Percentiles rank a stretch among this genome's conserved stretches.
Evolutionary conservation across 2,888 invertebrate genomes (phyloP).

Genomic region (Tenthredo livida): DNA sequence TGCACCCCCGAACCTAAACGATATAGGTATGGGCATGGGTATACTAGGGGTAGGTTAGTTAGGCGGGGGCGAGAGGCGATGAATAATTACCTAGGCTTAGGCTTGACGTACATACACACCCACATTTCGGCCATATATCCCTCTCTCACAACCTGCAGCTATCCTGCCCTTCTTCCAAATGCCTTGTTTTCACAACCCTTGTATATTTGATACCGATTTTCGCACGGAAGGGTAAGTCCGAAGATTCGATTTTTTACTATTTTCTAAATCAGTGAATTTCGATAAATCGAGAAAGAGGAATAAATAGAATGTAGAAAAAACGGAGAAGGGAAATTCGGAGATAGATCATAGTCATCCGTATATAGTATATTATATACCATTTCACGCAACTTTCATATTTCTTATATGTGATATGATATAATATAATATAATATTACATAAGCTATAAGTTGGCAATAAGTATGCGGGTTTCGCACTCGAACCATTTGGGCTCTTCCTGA

Average conservation of each 20-base stretch:
- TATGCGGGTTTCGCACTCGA: conserved; percentile 15
- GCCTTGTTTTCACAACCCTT: not conserved
- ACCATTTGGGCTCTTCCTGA: not conserved
- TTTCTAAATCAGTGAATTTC: no score
- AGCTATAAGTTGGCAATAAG: conserved; percentile 35
- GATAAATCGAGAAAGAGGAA: no score
- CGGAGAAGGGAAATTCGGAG: no score
- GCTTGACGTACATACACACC: not conserved
- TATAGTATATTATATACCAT: no score
- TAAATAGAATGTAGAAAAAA: no score
- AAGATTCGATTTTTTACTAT: no score
- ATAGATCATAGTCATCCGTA: no score
- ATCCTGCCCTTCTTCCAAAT: not conserved
- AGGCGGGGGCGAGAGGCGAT: conserved; percentile 5
- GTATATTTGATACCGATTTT: no score
- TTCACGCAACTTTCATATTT: not conserved
- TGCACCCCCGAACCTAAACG: not conserved
- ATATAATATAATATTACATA: not conserved
- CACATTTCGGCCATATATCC: no score
- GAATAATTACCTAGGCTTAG: conserved; percentile 45
- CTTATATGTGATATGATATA: not conserved
- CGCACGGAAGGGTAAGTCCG: no score
- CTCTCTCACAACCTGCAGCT: no score
- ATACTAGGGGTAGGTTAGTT: no score
- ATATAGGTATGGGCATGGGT: not conserved